Base-by-base conservation (phyloP, 2,888 invertebrate species). In the Oithona nana region DNA sequence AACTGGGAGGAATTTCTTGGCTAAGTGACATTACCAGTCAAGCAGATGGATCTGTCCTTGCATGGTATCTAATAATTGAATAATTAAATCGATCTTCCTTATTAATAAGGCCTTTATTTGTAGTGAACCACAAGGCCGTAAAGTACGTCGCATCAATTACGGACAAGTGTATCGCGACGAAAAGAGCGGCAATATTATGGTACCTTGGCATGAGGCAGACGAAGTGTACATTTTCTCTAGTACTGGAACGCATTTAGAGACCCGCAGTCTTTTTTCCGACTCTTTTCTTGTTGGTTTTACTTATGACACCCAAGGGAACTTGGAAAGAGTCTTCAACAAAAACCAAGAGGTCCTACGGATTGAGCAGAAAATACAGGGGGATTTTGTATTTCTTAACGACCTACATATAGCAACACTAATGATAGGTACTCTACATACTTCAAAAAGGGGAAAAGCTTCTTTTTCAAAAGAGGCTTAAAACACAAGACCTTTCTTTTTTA, bases 241-340 rank as follows among this genome's bases (percentile, higher is more conserved):
- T 13, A 28, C 3, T n/a, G 57, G 57, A n/a, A 1, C n/a, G 13
- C 57, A 57, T 22, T n/a, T 57, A 1, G 28, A 57, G 3, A 57
- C 57, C 28, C 28, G 57, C 28, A 28, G 28, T 57, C 28, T 57
- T n/a, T 57, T 57, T 30, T 28, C 57, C 24, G 54, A 30, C 28
- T 28, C 26, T n/a, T n/a, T 16, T 57, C 57, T 57, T 13, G n/a
- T 57, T n/a, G 28, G 57, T 4, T 57, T 57, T 28, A n/a, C n/a
- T n/a, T 57, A 28, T n/a, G 16, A 57, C 11, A 29, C 2, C 24
- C 24, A n/a, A n/a, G n/a, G n/a, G n/a, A 16, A 52, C 54, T n/a
- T 57, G 24, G 28, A n/a, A n/a, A 28, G 29, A 28, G 57, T 26
- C n/a, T 29, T 28, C 13, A 57, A 57, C 29, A 24, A 28, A 16